Evolutionary conservation across 2,113 vertebrate genomes (phyloP), one percentile per base, ranked within the genome.

Genomic region (Accipiter virgatus): DNA sequence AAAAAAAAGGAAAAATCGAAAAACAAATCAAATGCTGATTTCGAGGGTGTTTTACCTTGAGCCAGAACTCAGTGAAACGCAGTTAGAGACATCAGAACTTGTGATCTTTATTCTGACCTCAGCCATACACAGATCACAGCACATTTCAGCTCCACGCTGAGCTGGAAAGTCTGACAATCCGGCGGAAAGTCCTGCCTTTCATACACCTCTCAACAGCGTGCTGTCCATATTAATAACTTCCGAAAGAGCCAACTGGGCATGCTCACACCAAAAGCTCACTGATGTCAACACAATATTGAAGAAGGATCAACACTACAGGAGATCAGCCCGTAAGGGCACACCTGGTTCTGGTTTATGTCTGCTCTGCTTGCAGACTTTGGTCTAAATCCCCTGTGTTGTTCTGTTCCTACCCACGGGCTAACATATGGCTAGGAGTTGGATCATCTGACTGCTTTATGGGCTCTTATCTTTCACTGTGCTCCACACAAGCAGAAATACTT

Each of bases 341-440:
- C 91, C 89, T 94, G 89, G 62, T 77, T 85, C 93, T 95, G 86
- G 50, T 96, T 91, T 95, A 77, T 47, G 58, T 91, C 58, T 85
- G 52, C 40, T 91, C 65, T 82, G 70, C 43, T 61, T 53, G 34
- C 58, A 75, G 86, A 68, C 68, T 67, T 81, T 21, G 13, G 83
- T 81, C 56, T 89, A 86, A 96, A 90, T 95, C 75, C 36, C 40
- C 45, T 48, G 3, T 38, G 42, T 56, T 71, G 42, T 38, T 84
- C 61, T 14, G 8, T 72, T 97, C 77, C 70, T 93, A 70, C 81
- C 81, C 78, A 84, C 2, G 0, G 61, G 73, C 27, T 79, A 87
- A 68, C 77, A 87, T 65, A 77, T 50, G 81, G 80, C 70, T 62
- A 17, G 32, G 50, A 81, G n/a, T 58, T 4, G 4, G 88, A 73